Evolutionary conservation across 2,888 invertebrate genomes (phyloP).

Genomic region (Agonum fuliginosum): DNA sequence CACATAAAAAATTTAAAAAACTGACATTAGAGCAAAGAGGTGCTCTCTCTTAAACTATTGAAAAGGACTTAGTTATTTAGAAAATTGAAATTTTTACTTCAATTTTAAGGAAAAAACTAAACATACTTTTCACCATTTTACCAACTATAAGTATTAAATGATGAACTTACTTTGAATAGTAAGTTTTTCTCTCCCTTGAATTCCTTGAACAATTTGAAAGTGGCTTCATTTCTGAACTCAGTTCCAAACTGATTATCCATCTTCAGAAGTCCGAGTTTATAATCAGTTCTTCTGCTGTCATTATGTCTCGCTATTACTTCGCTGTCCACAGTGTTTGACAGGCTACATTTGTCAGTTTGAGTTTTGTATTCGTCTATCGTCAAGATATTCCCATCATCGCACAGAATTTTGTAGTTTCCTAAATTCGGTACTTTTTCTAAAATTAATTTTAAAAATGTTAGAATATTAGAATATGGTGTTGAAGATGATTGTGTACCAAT

Average conservation of each 20-base stretch:
- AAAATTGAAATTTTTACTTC: too few species aligned
- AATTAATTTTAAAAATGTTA: neutral
- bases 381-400: slow-evolving; percentile 78
- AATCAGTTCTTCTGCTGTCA: slow-evolving; percentile 66
- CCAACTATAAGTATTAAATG: neutral
- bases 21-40: too few species aligned
- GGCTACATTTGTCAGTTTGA: slow-evolving; percentile 74
- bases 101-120: neutral
- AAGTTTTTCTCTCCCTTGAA: slow-evolving; percentile 76
- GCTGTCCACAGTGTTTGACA: slow-evolving; percentile 78
- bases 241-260: slow-evolving; percentile 68
- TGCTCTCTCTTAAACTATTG: too few species aligned
- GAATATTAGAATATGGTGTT: neutral
- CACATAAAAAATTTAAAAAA: too few species aligned
- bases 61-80: too few species aligned
- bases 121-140: neutral
- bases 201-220: slow-evolving; percentile 76
- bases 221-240: slow-evolving; percentile 71
- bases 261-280: slow-evolving; percentile 65
- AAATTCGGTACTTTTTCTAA: slow-evolving; percentile 15
- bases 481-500: slow-evolving; percentile 14
- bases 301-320: slow-evolving; percentile 76
- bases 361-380: slow-evolving; percentile 69
- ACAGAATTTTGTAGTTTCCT: slow-evolving; percentile 75
- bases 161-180: slow-evolving; percentile 77